Percentiles rank a stretch among this genome's conserved stretches.
phyloP scores from a whole-genome alignment of 2,113 vertebrate genomes.

The Centropristis striata region DNA sequence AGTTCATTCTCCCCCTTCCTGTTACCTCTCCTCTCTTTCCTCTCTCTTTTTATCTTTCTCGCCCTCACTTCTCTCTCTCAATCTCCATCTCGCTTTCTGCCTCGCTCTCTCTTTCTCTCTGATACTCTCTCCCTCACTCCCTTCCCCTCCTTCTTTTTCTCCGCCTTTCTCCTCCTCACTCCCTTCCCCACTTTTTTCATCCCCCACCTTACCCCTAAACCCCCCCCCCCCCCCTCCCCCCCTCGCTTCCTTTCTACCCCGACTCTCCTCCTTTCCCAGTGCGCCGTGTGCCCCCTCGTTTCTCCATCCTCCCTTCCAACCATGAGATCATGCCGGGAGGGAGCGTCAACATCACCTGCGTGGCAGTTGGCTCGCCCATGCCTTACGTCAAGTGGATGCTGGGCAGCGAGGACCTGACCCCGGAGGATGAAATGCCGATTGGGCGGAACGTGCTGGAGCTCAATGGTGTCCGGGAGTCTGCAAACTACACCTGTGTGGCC shows the following conservation, averaged over 20 bases:
- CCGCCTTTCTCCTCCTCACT: slow-evolving; percentile 53
- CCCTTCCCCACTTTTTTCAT: slow-evolving; percentile 51
- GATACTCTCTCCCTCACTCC: slow-evolving; percentile 38
- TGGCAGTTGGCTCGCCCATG: slow-evolving; percentile 98
- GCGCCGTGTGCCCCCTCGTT: slow-evolving; percentile 96
- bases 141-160: slow-evolving; percentile 41
- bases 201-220: slow-evolving; percentile 35
- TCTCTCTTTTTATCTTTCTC: slow-evolving; percentile 61
- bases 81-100: slow-evolving; percentile 42
- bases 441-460: slow-evolving; percentile 97
- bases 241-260: slow-evolving; percentile 53
- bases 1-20: slow-evolving; percentile 86
- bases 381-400: slow-evolving; percentile 99
- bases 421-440: slow-evolving; percentile 97
- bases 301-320: slow-evolving; percentile 96
- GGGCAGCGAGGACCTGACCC: slow-evolving; percentile 94
- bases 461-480: slow-evolving; percentile 95
- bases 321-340: slow-evolving; percentile 99
- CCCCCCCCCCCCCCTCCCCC: not conserved
- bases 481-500: slow-evolving; percentile 99
- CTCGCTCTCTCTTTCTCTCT: slow-evolving; percentile 48
- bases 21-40: slow-evolving; percentile 79
- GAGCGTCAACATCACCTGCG: slow-evolving; percentile 98
- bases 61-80: slow-evolving; percentile 48
- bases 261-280: slow-evolving; percentile 88